Percentiles rank a stretch among this genome's conserved stretches.
phyloP scores from a whole-genome alignment of 1,140 invertebrate genomes.

The Meloidogyne exigua region DNA sequence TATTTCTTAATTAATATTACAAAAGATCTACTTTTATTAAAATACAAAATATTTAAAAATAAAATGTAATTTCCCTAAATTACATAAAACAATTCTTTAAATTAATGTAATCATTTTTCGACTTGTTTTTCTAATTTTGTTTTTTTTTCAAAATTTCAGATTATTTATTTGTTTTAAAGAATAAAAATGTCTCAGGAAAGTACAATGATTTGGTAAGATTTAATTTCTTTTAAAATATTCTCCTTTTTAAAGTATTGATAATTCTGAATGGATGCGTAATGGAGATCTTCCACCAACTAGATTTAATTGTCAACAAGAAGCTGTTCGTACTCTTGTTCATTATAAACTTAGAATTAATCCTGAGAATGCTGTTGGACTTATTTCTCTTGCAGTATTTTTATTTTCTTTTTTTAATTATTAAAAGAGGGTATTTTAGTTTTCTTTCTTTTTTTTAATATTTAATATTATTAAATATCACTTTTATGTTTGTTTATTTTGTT shows the following conservation, averaged over 20 bases:
- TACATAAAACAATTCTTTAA: too few species aligned
- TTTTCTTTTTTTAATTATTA: too few species aligned
- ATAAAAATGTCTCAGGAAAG: constrained; percentile 60
- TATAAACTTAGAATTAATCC: constrained; percentile 95
- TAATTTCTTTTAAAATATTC: constrained; percentile 10
- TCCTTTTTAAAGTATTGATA: constrained; percentile 80
- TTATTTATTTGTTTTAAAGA: neutral
- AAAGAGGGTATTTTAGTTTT: too few species aligned
- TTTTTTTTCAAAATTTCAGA: neutral
- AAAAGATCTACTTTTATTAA: too few species aligned
- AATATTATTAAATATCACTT: too few species aligned
- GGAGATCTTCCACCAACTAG: constrained; percentile 95
- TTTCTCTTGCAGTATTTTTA: constrained; percentile 80
- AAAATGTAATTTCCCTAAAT: too few species aligned
- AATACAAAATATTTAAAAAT: too few species aligned
- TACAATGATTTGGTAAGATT: constrained; percentile 61
- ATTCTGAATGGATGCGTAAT: constrained; percentile 99
- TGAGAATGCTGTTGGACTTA: constrained; percentile 95
- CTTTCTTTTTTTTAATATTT: too few species aligned
- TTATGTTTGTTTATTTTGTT: constrained; percentile 3
- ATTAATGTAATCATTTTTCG: too few species aligned
- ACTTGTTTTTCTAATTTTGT: too few species aligned
- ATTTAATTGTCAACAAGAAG: constrained; percentile 93
- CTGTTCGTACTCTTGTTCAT: constrained; percentile 92
- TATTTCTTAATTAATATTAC: too few species aligned